These are phyloP conservation scores for Vollenhovia emeryi DNA, from an alignment of 1,140 invertebrate genomes.

Conservation along the genomic window DNA sequence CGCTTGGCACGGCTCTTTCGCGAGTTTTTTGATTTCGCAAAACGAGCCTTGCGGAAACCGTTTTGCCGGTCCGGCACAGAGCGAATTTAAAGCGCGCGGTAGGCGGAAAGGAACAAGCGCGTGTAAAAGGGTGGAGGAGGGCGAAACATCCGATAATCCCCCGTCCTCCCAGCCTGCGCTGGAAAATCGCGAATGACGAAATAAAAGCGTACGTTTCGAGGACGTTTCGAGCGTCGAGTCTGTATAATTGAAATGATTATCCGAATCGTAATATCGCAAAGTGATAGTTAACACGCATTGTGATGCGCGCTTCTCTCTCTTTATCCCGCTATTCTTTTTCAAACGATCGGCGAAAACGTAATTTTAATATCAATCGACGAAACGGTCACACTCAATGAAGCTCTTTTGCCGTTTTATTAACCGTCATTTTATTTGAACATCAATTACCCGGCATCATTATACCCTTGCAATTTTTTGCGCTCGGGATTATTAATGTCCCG, in stretches of 20 bases:
- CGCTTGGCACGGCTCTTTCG: constrained; percentile 56
- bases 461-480: not conserved
- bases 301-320: not conserved
- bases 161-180: not conserved
- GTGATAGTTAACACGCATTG: constrained; percentile 36
- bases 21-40: constrained; percentile 65
- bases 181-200: constrained; percentile 61
- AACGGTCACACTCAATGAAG: constrained; percentile 4
- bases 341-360: constrained; percentile 35
- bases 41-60: constrained; percentile 56
- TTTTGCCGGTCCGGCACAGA: constrained; percentile 58
- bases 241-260: constrained; percentile 52
- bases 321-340: not conserved
- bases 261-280: constrained; percentile 41
- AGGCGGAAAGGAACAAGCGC: constrained; percentile 55
- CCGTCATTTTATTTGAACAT: constrained; percentile 54
- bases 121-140: not conserved
- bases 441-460: constrained; percentile 50
- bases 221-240: constrained; percentile 24
- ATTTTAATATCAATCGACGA: constrained; percentile 52
- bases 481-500: constrained; percentile 25
- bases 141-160: constrained; percentile 15
- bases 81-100: constrained; percentile 69
- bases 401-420: constrained; percentile 42
- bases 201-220: constrained; percentile 39